Base-by-base conservation (phyloP, 2,888 invertebrate genomes). In the Nycteola revayana region DNA sequence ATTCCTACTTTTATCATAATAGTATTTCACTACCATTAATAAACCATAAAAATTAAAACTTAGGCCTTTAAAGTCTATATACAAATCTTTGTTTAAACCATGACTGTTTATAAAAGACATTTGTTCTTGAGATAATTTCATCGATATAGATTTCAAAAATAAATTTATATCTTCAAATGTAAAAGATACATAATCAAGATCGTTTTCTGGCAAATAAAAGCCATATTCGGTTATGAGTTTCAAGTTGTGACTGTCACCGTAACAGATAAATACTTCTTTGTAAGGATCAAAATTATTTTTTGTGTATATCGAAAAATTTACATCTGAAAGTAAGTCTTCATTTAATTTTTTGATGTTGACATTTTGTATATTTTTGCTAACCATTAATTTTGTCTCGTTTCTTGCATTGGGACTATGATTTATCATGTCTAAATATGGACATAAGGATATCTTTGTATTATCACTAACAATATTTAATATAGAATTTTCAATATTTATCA, bases 201-300 rank as follows among this genome's bases (percentile, higher is more conserved):
- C 86, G 86, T 96, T 96, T 3, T 80, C 65, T 0, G 92, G 90
- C 42, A 94, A 74, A 57, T 92, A 93, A 75, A 98, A 98, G 0
- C 98, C 98, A 85, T 98, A 98, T 61, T 98, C 96, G 0, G 93
- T 86, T 18, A 95, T 91, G n/a, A 98, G 83, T 71, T 94, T 94
- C 0, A 91, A 74, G 81, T 95, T 98, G 56, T 93, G 91, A 68
- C 96, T 94, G 22, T 92, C 88, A 1, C 97, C 98, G 68, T 98
- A 98, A 56, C 94, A 95, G 56, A 98, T 97, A 71, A 95, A 97
- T 33, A 96, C 92, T 87, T 98, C 94, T 21, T 92, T 85, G 69
- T 92, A 91, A 35, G 91, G 90, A 31, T 88, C 75, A 66, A 92
- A 93, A 63, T 75, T 51, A 66, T 83, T 86, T 55, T 87, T 85